phyloP scores from a whole-genome alignment of 2,113 vertebrate species.

The Furnarius figulus region DNA sequence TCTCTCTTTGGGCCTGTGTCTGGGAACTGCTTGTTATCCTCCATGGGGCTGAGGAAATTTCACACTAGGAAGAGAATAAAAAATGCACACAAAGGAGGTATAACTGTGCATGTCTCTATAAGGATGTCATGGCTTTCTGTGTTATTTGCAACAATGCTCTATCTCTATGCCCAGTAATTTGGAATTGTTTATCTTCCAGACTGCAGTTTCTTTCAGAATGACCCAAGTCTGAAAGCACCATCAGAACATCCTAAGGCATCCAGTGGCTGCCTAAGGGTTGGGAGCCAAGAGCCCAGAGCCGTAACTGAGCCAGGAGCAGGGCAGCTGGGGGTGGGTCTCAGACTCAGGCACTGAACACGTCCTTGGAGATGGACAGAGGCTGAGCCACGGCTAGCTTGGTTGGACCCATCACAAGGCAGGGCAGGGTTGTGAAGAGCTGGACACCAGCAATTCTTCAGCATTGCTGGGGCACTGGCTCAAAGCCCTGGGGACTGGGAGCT shows the following conservation, averaged over 20 bases:
- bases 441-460: not conserved
- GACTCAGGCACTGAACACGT: not conserved
- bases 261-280: not conserved
- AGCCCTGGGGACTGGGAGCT: rapidly evolving
- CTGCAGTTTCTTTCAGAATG: rapidly evolving
- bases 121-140: not conserved
- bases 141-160: not conserved
- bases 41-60: not conserved
- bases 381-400: not conserved
- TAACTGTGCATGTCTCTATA: too few relatives aligned
- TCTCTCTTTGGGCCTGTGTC: rapidly evolving
- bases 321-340: rapidly evolving
- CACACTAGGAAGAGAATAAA: not conserved
- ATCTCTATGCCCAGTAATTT: not conserved
- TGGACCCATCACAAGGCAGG: not conserved
- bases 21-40: not conserved
- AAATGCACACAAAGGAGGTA: not conserved
- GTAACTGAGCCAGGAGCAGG: not conserved
- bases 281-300: not conserved
- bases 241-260: too few relatives aligned
- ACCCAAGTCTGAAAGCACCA: not conserved
- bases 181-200: not conserved
- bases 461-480: not conserved
- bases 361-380: not conserved
- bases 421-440: too few relatives aligned